These are phyloP conservation scores for Orthosia gracilis DNA, from an alignment of 2,888 invertebrate genomes.

Conservation along the genomic window DNA sequence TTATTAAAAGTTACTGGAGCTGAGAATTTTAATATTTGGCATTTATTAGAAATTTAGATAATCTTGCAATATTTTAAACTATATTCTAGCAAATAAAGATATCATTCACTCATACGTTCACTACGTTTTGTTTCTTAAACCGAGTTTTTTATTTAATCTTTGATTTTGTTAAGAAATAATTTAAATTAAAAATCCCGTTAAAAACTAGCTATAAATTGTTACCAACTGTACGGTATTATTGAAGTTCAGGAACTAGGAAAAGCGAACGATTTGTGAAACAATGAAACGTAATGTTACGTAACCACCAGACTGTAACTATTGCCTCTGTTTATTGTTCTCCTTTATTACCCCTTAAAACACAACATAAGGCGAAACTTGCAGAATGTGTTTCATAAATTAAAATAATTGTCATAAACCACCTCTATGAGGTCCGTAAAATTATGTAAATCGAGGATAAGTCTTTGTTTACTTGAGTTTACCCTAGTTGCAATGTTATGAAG, in stretches of 20 bases:
- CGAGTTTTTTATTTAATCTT: neutral
- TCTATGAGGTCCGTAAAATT: conserved; percentile 50
- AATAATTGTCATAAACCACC: conserved; percentile 55
- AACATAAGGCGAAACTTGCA: conserved; percentile 50
- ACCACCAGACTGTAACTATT: conserved; percentile 5
- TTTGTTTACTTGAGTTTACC: conserved; percentile 45
- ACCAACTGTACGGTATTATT: neutral
- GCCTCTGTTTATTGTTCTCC: conserved; percentile 32
- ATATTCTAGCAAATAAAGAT: neutral
- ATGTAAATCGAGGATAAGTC: conserved; percentile 54
- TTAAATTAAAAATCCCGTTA: neutral
- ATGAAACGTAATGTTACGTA: conserved; percentile 27
- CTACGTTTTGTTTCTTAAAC: neutral
- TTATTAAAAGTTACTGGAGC: conserved; percentile 36
- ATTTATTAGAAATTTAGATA: neutral
- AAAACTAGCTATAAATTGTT: neutral
- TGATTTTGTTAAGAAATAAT: neutral
- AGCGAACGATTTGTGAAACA: conserved; percentile 37
- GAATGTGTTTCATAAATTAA: conserved; percentile 62
- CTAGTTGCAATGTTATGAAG: conserved; percentile 23
- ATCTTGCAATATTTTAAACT: neutral
- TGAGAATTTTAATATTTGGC: conserved; percentile 4
- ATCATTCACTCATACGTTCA: neutral
- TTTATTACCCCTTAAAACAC: conserved; percentile 47
- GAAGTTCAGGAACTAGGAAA: conserved; percentile 13